phyloP scores from a whole-genome alignment of 2,888 invertebrate genomes.

The Nasonovia ribisnigri region DNA sequence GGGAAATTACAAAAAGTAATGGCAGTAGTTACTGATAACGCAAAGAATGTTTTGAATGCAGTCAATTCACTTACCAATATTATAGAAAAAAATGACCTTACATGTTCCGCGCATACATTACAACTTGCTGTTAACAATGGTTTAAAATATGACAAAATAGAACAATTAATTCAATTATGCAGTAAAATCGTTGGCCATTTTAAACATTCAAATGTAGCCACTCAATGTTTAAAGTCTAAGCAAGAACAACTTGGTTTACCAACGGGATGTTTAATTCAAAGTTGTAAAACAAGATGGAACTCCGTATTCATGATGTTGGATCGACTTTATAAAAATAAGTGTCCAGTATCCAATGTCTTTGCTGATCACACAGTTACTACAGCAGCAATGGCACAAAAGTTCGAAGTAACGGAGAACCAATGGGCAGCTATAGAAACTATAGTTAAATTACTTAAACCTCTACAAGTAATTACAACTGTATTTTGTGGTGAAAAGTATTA shows the following conservation, averaged over 20 bases:
- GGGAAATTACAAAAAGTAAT: constrained; percentile 31
- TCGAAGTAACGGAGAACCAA: neutral
- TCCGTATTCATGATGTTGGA: neutral
- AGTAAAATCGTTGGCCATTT: constrained; percentile 26
- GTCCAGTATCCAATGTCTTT: neutral
- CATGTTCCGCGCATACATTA: constrained; percentile 21
- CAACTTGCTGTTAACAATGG: constrained; percentile 30
- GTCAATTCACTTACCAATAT: constrained; percentile 16
- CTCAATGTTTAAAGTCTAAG: constrained; percentile 27
- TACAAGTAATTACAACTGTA: constrained; percentile 16
- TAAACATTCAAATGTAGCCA: constrained; percentile 33
- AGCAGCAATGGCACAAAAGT: neutral
- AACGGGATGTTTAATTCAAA: neutral
- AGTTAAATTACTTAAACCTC: neutral
- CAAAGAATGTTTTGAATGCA: constrained; percentile 27
- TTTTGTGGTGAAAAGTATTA: constrained; percentile 22
- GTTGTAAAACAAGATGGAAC: constrained; percentile 17
- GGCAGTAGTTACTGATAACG: constrained; percentile 30
- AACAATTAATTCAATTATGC: constrained; percentile 32
- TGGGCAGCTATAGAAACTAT: neutral
- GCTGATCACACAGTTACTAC: neutral
- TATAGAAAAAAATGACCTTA: constrained; percentile 10
- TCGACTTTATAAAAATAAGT: constrained; percentile 1
- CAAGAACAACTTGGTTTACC: constrained; percentile 33
- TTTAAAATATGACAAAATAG: constrained; percentile 32